Conservation (phyloP, 2,113 vertebrate species). For the Solea solea region DNA sequence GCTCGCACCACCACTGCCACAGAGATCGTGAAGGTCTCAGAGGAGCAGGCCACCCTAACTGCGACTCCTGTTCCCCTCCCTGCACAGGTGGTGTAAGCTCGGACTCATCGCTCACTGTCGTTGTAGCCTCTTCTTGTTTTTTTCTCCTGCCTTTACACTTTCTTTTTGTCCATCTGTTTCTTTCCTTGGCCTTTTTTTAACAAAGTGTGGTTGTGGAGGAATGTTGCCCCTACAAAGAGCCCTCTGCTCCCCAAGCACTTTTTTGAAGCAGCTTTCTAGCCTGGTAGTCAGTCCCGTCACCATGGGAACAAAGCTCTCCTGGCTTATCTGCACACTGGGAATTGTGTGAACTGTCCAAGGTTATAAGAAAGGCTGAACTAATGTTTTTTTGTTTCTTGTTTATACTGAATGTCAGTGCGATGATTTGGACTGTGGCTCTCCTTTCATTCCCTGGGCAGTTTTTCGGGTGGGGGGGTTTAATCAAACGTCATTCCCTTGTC, state of each 20-base stretch:
- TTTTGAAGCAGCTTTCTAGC: constrained; percentile 65
- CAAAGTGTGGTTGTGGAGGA: constrained; percentile 60
- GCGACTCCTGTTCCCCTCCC: constrained; percentile 54
- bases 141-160: constrained; percentile 21
- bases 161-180: constrained; percentile 47
- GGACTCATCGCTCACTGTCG: background rate
- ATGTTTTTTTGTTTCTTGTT: constrained; percentile 62
- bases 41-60: constrained; percentile 59
- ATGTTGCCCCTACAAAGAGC: constrained; percentile 56
- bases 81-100: constrained; percentile 58
- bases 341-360: constrained; percentile 53
- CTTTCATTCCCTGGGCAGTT: constrained; percentile 27
- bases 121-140: background rate
- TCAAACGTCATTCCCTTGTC: constrained; percentile 15
- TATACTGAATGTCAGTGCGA: constrained; percentile 53
- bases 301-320: constrained; percentile 58
- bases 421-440: constrained; percentile 35
- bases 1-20: constrained; percentile 57
- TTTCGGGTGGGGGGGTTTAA: constrained; percentile 41
- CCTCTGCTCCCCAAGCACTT: constrained; percentile 65
- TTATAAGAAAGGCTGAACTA: constrained; percentile 47
- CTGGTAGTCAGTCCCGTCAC: constrained; percentile 65
- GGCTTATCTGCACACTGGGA: constrained; percentile 31
- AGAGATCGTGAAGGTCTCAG: constrained; percentile 52
- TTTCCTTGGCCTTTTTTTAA: constrained; percentile 51